These are phyloP conservation scores for Sardinella longiceps DNA, from an alignment of 2,797 vertebrate species.

Conservation along the genomic window DNA sequence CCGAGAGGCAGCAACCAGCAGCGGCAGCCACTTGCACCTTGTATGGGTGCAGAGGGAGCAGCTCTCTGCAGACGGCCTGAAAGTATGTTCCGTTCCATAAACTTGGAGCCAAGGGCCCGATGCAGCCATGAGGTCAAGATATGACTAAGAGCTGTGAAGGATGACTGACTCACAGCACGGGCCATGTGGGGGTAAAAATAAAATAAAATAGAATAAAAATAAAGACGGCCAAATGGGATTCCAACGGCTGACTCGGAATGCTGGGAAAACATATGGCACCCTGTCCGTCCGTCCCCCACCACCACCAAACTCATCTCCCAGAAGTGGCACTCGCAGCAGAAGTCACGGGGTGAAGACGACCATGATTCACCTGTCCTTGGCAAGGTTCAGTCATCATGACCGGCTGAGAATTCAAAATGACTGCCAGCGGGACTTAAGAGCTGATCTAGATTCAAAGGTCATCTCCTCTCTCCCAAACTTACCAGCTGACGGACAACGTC, in stretches of 20 bases:
- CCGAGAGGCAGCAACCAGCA: background rate
- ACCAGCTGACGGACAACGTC: background rate
- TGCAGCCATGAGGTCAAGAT: slow-evolving; percentile 41
- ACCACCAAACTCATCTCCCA: slow-evolving; percentile 41
- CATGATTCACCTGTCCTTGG: slow-evolving; percentile 22
- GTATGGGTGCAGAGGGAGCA: slow-evolving; percentile 39
- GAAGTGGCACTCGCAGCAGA: slow-evolving; percentile 62
- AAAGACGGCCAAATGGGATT: slow-evolving; percentile 73
- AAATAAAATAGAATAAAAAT: slow-evolving; percentile 37
- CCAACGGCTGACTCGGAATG: slow-evolving; percentile 66
- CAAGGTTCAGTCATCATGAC: background rate
- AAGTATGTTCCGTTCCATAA: slow-evolving; percentile 55
- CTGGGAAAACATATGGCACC: slow-evolving; percentile 66
- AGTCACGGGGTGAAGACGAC: background rate
- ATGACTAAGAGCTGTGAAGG: slow-evolving; percentile 67
- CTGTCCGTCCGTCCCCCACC: background rate
- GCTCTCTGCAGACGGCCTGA: slow-evolving; percentile 49
- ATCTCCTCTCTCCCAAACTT: background rate
- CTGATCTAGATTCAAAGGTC: background rate
- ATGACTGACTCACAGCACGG: slow-evolving; percentile 75
- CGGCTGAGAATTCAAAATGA: slow-evolving; percentile 15
- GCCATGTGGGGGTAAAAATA: background rate
- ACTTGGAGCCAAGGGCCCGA: slow-evolving; percentile 45
- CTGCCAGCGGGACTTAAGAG: background rate
- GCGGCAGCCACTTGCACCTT: slow-evolving; percentile 27